phyloP scores from a whole-genome alignment of 2,797 vertebrate species.

The Nothura maculosa region DNA sequence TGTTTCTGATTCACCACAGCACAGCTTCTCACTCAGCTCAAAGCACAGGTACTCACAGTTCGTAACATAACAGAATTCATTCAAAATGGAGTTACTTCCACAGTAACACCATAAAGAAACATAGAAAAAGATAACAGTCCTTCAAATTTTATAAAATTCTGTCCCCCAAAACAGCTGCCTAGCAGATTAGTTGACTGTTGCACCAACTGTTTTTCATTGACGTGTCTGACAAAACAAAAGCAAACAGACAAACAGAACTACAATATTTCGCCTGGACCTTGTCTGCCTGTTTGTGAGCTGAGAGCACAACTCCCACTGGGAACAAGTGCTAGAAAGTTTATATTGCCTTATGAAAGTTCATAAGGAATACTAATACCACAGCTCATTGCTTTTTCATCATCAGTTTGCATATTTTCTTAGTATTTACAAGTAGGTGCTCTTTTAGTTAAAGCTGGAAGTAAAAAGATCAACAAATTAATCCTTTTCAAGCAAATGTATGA shows the following conservation, averaged over 20 bases:
- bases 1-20: not conserved
- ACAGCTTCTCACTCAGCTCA: not conserved
- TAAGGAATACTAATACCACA: slow-evolving; percentile 54
- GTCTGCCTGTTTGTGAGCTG: not conserved
- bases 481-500: slow-evolving; percentile 27
- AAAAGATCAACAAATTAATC: slow-evolving; percentile 47
- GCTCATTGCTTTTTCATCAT: slow-evolving; percentile 65
- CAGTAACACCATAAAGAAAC: not conserved
- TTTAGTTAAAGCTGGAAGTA: slow-evolving; percentile 55
- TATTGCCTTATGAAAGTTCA: not conserved
- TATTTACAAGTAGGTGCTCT: slow-evolving; percentile 44
- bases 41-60: fast-evolving
- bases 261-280: not conserved
- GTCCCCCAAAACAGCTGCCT: not conserved
- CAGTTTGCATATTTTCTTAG: slow-evolving; percentile 52
- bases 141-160: not conserved
- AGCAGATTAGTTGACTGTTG: not conserved
- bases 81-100: not conserved
- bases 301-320: not conserved
- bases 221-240: not conserved
- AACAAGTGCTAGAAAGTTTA: slow-evolving; percentile 14
- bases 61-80: not conserved
- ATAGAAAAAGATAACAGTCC: not conserved
- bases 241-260: too few species aligned
- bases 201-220: not conserved